Evolutionary conservation across 1,140 invertebrate species (phyloP).

Genomic region (Eupeodes corollae): DNA sequence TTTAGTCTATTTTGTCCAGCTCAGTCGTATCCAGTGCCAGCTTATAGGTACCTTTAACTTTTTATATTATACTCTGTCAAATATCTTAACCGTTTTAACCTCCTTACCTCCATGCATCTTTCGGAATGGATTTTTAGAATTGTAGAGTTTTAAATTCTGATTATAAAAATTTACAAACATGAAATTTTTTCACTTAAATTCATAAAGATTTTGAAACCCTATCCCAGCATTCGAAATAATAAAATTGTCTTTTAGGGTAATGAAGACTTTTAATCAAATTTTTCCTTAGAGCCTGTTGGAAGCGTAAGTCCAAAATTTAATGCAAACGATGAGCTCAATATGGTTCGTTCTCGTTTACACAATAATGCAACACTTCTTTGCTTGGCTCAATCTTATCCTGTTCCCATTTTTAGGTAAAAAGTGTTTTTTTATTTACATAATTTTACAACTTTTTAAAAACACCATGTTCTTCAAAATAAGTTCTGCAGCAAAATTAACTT

Average conservation of each 20-base stretch:
- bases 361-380: constrained; percentile 38
- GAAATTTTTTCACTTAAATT: no score
- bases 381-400: constrained; percentile 57
- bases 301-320: constrained; percentile 49
- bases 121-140: no score
- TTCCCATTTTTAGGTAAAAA: constrained; percentile 58
- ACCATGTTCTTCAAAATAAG: no score
- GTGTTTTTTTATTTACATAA: no score
- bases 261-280: constrained; percentile 5
- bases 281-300: constrained; percentile 49
- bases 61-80: no score
- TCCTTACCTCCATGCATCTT: no score
- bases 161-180: no score
- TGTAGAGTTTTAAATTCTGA: no score
- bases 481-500: no score
- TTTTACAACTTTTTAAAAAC: no score
- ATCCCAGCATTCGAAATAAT: constrained; percentile 18
- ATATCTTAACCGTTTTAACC: no score
- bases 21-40: constrained; percentile 49
- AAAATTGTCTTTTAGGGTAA: constrained; percentile 40
- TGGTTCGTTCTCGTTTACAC: background rate
- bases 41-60: constrained; percentile 45
- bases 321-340: constrained; percentile 34
- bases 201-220: no score
- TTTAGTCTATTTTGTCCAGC: constrained; percentile 47